These are phyloP conservation scores for Tonatia bakeri DNA, from an alignment of 2,113 vertebrate species.

Conservation along the genomic window DNA sequence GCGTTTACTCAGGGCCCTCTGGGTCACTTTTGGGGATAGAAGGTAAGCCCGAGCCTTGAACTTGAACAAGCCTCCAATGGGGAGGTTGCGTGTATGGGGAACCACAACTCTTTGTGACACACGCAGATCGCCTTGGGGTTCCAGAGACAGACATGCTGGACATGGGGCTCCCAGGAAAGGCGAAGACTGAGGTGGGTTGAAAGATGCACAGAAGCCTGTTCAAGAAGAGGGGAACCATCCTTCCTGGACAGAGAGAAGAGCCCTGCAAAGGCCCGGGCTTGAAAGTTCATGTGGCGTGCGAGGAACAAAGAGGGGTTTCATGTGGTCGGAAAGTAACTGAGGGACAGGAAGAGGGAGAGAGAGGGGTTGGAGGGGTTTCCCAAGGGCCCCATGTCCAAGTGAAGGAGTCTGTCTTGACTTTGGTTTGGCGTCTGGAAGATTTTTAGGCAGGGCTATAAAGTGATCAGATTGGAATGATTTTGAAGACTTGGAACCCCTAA, in stretches of 20 bases:
- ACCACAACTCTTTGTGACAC: background rate
- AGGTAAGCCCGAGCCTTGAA: background rate
- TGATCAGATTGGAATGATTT: background rate
- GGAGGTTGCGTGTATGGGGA: background rate
- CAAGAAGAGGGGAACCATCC: background rate
- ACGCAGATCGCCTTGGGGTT: background rate
- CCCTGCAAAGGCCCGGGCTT: background rate
- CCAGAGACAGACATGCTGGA: background rate
- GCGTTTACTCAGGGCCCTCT: background rate
- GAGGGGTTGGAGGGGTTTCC: background rate
- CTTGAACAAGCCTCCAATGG: background rate
- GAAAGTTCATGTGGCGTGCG: background rate
- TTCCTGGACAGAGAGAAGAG: background rate
- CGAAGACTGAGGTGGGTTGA: background rate
- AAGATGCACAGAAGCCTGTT: background rate
- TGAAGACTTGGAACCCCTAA: background rate
- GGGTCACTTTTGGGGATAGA: background rate
- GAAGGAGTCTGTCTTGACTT: background rate
- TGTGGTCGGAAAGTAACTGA: background rate
- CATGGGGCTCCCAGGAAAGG: background rate
- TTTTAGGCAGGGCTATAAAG: background rate
- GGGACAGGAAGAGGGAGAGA: background rate
- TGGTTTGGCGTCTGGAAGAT: background rate
- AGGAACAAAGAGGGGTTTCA: constrained; percentile 19
- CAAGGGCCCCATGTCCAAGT: background rate